A percentile compares a stretch with the other conserved stretches of the same genome.
phyloP scores from a whole-genome alignment of 1,140 invertebrate genomes.

The Drosophila suzukii region DNA sequence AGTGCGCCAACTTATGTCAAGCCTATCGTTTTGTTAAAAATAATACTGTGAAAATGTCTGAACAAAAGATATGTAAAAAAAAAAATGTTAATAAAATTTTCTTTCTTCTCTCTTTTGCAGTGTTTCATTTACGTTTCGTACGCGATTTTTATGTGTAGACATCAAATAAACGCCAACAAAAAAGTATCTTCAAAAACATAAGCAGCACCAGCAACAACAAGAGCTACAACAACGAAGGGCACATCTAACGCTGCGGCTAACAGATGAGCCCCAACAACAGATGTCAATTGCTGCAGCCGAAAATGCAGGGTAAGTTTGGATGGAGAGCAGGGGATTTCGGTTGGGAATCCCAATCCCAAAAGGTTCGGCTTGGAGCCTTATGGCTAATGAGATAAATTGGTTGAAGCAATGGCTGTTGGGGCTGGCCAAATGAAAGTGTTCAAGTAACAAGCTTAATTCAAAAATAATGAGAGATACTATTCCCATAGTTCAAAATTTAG shows the following conservation, averaged over 20 bases:
- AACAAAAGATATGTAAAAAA: slow-evolving; percentile 43
- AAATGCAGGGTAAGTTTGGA: slow-evolving; percentile 87
- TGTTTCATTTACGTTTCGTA: slow-evolving; percentile 72
- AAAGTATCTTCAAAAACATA: slow-evolving; percentile 25
- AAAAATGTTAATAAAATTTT: slow-evolving; percentile 65
- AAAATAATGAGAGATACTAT: not conserved
- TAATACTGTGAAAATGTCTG: slow-evolving; percentile 49
- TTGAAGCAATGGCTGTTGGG: not conserved
- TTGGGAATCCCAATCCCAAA: not conserved
- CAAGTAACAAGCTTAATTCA: not conserved
- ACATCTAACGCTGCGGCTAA: slow-evolving; percentile 84
- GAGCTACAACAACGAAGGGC: slow-evolving; percentile 61
- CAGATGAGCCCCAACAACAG: slow-evolving; percentile 85
- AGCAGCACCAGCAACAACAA: slow-evolving; percentile 23
- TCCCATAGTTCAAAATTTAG: too few species aligned
- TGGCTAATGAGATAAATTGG: slow-evolving; percentile 18
- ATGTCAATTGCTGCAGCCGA: slow-evolving; percentile 88
- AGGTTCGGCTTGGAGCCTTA: not conserved
- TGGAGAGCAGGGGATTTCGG: not conserved
- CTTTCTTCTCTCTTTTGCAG: slow-evolving; percentile 47
- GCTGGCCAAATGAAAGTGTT: not conserved
- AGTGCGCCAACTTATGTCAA: slow-evolving; percentile 71
- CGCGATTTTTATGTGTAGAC: slow-evolving; percentile 57
- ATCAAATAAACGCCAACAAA: slow-evolving; percentile 37
- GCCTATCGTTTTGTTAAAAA: slow-evolving; percentile 65